A percentile compares a stretch with the other conserved stretches of the same genome.
Conservation (phyloP, 2,888 invertebrate species). For the Hermaeophaga mercurialis region DNA sequence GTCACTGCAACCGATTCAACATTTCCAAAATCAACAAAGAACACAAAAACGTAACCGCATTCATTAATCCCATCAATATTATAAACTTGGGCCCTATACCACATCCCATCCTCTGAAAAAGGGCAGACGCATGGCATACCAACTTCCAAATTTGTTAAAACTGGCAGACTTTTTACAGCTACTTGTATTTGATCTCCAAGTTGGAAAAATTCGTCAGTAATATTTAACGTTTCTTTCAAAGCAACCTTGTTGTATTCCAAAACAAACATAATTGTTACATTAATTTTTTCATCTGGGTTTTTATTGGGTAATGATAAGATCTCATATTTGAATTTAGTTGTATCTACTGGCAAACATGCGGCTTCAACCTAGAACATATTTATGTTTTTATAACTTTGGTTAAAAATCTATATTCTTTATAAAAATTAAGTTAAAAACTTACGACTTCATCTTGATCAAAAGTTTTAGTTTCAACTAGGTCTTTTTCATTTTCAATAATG, state of each 20-base stretch:
- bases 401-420: neutral
- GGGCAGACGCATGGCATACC: slow-evolving; percentile 68
- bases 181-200: slow-evolving; percentile 62
- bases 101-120: slow-evolving; percentile 65
- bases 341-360: slow-evolving; percentile 25
- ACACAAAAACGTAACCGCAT: slow-evolving; percentile 61
- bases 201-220: slow-evolving; percentile 55
- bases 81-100: slow-evolving; percentile 74
- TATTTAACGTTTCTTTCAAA: slow-evolving; percentile 34
- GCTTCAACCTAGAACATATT: neutral
- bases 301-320: slow-evolving; percentile 17
- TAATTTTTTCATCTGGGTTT: slow-evolving; percentile 29
- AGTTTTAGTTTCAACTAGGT: slow-evolving; percentile 13
- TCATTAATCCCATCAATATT: slow-evolving; percentile 57
- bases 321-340: slow-evolving; percentile 21
- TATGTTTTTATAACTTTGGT: no score
- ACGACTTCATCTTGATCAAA: neutral
- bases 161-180: slow-evolving; percentile 56
- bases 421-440: no score
- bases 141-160: slow-evolving; percentile 56
- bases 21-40: slow-evolving; percentile 80
- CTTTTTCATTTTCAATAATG: slow-evolving; percentile 5
- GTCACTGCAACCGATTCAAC: slow-evolving; percentile 59
- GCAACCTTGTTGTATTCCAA: slow-evolving; percentile 45
- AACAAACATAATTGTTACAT: slow-evolving; percentile 54